A percentile compares a stretch with the other conserved stretches of the same genome.
Conservation (phyloP, 1,140 invertebrate genomes). For the Elymnias hypermnestra region DNA sequence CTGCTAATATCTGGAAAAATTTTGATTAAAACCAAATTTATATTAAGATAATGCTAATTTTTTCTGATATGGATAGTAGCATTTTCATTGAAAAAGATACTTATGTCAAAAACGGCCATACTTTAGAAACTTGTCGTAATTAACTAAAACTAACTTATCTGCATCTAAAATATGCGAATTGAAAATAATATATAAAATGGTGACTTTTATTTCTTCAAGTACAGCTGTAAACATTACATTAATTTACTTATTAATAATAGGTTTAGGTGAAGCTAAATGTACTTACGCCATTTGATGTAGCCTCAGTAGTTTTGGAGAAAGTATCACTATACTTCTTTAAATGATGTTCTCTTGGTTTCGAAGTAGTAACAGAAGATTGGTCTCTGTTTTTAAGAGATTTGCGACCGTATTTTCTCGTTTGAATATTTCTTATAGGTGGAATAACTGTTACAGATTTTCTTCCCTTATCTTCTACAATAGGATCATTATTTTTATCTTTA, state of each 20-base stretch:
- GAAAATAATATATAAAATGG: too few relatives aligned
- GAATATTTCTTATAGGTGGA: conserved; percentile 51
- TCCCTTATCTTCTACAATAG: conserved; percentile 20
- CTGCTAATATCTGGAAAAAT: conserved; percentile 58
- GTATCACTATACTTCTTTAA: conserved; percentile 52
- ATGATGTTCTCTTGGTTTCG: conserved; percentile 39
- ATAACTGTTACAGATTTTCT: conserved; percentile 25
- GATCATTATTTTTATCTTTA: conserved; percentile 35
- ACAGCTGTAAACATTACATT: too few relatives aligned
- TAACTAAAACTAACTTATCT: too few relatives aligned
- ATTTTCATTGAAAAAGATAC: too few relatives aligned
- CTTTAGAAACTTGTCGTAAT: too few relatives aligned
- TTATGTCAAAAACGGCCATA: too few relatives aligned
- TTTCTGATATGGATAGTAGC: too few relatives aligned
- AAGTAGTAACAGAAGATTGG: conserved; percentile 22
- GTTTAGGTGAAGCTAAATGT: too few relatives aligned
- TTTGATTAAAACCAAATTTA: conserved; percentile 7
- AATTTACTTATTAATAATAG: too few relatives aligned
- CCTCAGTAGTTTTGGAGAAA: conserved; percentile 58
- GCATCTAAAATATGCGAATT: too few relatives aligned
- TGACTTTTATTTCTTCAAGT: too few relatives aligned
- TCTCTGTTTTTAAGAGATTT: conserved; percentile 32
- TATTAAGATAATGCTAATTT: neutral
- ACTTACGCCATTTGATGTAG: conserved; percentile 63
- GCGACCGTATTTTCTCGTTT: conserved; percentile 51